Evolutionary conservation across 37 sponge, comb jelly and placozoan species (phyloP).

Genomic region (Hormiphora californensis): DNA sequence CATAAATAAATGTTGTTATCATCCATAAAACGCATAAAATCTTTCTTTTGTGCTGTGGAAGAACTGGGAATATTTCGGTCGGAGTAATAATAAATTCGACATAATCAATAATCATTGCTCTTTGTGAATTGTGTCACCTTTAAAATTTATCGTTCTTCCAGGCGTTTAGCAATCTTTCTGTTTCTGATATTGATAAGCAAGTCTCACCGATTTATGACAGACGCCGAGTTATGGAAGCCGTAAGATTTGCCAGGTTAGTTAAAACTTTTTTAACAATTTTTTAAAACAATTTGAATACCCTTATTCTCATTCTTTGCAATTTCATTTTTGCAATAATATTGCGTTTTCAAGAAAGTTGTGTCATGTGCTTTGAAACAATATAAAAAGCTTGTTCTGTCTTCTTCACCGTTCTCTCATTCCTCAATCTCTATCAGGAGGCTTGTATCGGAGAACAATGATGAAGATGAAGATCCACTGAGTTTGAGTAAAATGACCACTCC

Average conservation of each 20-base stretch:
- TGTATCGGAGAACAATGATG: background rate
- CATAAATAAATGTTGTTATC: too few species aligned
- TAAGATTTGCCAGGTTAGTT: slow-evolving; percentile 45
- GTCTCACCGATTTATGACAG: slow-evolving; percentile 40
- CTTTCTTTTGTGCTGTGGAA: too few species aligned
- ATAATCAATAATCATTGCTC: too few species aligned
- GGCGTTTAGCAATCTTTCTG: slow-evolving; percentile 18
- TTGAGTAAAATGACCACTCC: slow-evolving; percentile 46
- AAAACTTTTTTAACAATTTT: background rate
- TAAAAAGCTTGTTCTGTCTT: too few species aligned
- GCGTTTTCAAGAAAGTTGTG: too few species aligned
- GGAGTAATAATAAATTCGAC: too few species aligned
- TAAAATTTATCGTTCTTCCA: background rate
- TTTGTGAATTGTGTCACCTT: too few species aligned
- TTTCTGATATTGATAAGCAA: slow-evolving; percentile 1
- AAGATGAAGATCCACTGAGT: background rate
- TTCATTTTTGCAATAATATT: background rate
- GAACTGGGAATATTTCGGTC: too few species aligned
- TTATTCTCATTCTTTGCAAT: too few species aligned
- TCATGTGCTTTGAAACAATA: too few species aligned
- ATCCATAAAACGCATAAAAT: too few species aligned
- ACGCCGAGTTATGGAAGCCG: slow-evolving; percentile 15
- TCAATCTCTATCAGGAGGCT: background rate
- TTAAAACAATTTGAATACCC: too few species aligned
- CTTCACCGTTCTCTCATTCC: background rate